Conservation (phyloP, 2,888 invertebrate species). For the Lithophane leautieri region DNA sequence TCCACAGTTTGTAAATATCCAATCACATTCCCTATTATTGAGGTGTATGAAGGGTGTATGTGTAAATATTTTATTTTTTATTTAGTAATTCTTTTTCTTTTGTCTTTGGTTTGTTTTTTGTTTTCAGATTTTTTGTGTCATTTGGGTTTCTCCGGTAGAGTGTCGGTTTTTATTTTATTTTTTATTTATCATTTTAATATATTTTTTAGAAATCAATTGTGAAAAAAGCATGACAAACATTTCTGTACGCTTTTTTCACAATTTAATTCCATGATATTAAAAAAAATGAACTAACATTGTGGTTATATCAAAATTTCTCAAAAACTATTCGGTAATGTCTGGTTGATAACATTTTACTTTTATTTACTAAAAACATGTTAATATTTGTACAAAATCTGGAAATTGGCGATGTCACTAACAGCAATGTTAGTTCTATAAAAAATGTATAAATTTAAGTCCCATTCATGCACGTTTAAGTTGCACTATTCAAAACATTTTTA, state of each 20-base stretch:
- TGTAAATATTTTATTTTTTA: constrained; percentile 58
- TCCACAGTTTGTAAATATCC: constrained; percentile 50
- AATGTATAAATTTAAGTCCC: constrained; percentile 24
- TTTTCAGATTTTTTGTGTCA: constrained; percentile 85
- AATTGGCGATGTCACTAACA: constrained; percentile 70
- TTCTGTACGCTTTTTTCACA: constrained; percentile 60
- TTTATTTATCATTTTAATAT: constrained; percentile 65
- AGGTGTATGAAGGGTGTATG: constrained; percentile 50
- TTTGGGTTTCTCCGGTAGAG: constrained; percentile 88
- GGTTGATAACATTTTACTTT: constrained; percentile 49
- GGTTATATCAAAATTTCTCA: constrained; percentile 53
- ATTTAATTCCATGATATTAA: constrained; percentile 67
- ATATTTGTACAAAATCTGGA: constrained; percentile 62
- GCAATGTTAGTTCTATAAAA: constrained; percentile 78
- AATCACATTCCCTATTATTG: constrained; percentile 18
- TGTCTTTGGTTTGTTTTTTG: constrained; percentile 75
- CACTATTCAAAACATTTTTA: constrained; percentile 2
- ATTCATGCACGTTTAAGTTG: constrained; percentile 22
- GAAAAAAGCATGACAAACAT: constrained; percentile 42
- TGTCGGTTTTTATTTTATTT: constrained; percentile 79
- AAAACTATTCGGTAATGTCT: constrained; percentile 37
- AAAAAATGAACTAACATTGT: constrained; percentile 79
- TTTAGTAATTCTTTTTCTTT: constrained; percentile 67
- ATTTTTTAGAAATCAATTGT: constrained; percentile 73
- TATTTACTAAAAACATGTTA: constrained; percentile 60